phyloP scores from a whole-genome alignment of 1,140 invertebrate species.

The Cydia strobilella region DNA sequence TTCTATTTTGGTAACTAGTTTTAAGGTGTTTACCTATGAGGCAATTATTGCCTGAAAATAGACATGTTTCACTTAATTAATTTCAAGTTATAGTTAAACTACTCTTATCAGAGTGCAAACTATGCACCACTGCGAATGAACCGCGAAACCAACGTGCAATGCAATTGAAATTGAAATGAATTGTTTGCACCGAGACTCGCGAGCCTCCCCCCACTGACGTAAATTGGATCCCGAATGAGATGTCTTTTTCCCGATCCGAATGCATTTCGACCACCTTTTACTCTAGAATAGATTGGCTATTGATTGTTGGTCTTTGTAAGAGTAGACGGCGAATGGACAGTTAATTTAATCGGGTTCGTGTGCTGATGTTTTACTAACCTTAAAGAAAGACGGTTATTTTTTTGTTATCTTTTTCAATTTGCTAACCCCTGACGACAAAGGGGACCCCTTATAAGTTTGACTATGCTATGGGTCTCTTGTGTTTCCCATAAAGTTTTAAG shows the following conservation, averaged over 20 bases:
- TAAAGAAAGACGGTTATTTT: not conserved
- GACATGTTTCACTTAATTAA: no score
- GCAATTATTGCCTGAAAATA: no score
- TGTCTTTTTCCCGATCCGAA: slow-evolving; percentile 55
- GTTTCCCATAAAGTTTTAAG: no score
- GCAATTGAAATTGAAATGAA: slow-evolving; percentile 68
- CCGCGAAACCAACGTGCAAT: not conserved
- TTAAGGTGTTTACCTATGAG: no score
- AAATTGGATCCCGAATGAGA: slow-evolving; percentile 67
- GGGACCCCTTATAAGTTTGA: no score
- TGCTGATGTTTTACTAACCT: not conserved
- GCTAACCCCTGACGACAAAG: no score
- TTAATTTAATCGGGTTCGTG: not conserved
- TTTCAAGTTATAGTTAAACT: no score
- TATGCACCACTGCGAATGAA: not conserved
- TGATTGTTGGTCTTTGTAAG: slow-evolving; percentile 19
- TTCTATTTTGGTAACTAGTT: no score
- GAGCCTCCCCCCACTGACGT: slow-evolving; percentile 50
- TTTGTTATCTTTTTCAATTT: no score
- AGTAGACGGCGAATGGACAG: not conserved
- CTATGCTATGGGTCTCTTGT: no score
- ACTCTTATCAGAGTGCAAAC: not conserved
- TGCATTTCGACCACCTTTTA: slow-evolving; percentile 34
- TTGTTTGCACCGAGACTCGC: slow-evolving; percentile 61
- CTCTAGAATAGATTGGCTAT: slow-evolving; percentile 24